Evolutionary conservation across 2,888 invertebrate species (phyloP).

Genomic region (Oscheius sp.): DNA sequence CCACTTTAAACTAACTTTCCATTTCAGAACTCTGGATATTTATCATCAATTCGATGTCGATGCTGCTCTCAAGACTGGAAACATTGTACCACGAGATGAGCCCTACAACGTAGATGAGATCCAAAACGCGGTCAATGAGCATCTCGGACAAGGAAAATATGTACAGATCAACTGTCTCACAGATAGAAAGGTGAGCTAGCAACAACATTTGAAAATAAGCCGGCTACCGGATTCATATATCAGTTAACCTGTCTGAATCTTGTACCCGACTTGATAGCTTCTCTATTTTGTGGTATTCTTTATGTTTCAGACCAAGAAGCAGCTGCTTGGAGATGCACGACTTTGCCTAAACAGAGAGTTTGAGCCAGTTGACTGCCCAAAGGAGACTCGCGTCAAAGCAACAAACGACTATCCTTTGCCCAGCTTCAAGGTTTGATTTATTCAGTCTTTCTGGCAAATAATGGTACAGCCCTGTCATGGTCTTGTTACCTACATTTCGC

Average conservation of each 20-base stretch:
- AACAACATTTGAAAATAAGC: too few relatives aligned
- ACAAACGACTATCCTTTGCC: slow-evolving; percentile 34
- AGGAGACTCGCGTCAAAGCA: not conserved
- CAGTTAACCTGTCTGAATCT: too few relatives aligned
- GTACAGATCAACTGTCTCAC: slow-evolving; percentile 52
- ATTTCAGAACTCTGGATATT: slow-evolving; percentile 23
- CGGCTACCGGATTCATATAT: too few relatives aligned
- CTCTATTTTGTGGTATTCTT: not conserved
- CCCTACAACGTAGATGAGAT: not conserved
- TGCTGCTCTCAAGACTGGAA: slow-evolving; percentile 17
- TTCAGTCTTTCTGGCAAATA: not conserved
- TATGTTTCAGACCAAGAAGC: slow-evolving; percentile 41
- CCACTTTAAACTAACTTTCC: too few relatives aligned
- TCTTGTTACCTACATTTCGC: not conserved
- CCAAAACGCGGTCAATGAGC: slow-evolving; percentile 34
- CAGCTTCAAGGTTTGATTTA: slow-evolving; percentile 39
- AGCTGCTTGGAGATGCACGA: slow-evolving; percentile 49
- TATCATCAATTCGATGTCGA: slow-evolving; percentile 19
- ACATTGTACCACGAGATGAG: slow-evolving; percentile 19
- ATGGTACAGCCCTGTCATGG: not conserved
- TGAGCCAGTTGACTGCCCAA: slow-evolving; percentile 42
- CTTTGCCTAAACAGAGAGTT: slow-evolving; percentile 47
- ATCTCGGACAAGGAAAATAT: slow-evolving; percentile 33
- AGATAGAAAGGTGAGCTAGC: slow-evolving; percentile 47
- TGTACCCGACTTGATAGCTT: too few relatives aligned